phyloP scores from a whole-genome alignment of 2,113 vertebrate genomes.

The Pholis gunnellus region DNA sequence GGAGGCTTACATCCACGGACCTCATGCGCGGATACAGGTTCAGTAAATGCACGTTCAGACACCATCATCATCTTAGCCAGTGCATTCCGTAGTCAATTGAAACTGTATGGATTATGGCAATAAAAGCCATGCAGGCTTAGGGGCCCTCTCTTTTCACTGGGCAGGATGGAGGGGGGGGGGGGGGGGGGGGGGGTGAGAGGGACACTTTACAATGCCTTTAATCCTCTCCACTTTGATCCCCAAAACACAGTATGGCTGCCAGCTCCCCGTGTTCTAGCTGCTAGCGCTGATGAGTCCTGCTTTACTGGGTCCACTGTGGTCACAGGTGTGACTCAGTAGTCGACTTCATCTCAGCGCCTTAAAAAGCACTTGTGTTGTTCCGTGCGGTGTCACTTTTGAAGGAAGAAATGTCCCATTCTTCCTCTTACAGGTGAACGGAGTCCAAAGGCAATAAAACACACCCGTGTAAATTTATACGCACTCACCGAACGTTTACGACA shows the following conservation, averaged over 20 bases:
- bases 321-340: constrained; percentile 45
- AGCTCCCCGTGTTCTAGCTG: background rate
- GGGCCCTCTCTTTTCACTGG: constrained; percentile 48
- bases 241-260: constrained; percentile 58
- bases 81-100: constrained; percentile 74
- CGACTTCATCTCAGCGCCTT: background rate
- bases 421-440: background rate
- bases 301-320: constrained; percentile 29
- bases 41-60: background rate
- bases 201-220: constrained; percentile 67
- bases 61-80: constrained; percentile 35
- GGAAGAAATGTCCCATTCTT: too few relatives aligned
- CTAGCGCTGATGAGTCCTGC: background rate
- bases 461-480: background rate
- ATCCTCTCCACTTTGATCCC: constrained; percentile 71
- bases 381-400: background rate
- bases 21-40: background rate
- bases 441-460: background rate
- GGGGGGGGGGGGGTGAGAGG: constrained; percentile 36
- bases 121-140: constrained; percentile 65
- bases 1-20: background rate
- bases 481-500: too few relatives aligned
- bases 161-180: constrained; percentile 9
- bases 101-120: constrained; percentile 73
- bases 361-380: background rate